Percentiles rank a stretch among this genome's conserved stretches.
phyloP scores from a whole-genome alignment of 2,797 vertebrate genomes.

The Antrozous pallidus region DNA sequence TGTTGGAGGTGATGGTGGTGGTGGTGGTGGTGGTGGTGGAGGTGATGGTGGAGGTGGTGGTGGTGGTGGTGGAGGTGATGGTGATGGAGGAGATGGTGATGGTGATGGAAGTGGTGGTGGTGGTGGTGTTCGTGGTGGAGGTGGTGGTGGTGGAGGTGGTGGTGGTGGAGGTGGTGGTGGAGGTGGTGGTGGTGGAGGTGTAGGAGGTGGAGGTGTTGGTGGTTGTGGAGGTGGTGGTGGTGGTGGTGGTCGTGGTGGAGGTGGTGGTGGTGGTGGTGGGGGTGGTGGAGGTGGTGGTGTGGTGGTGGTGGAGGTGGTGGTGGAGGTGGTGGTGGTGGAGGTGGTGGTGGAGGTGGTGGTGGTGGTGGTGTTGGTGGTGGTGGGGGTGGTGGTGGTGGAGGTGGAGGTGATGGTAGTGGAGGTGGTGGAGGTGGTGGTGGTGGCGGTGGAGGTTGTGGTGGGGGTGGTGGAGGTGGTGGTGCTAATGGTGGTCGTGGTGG shows the following conservation, averaged over 20 bases:
- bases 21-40: neutral
- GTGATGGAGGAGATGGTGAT: accelerated
- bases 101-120: accelerated
- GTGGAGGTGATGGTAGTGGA: accelerated
- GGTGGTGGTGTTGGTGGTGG: accelerated
- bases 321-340: neutral
- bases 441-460: neutral
- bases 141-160: accelerated
- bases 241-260: accelerated
- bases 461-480: accelerated
- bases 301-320: accelerated
- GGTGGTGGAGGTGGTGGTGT: neutral
- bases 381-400: accelerated
- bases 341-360: neutral
- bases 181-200: neutral
- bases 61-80: accelerated
- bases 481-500: accelerated
- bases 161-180: accelerated
- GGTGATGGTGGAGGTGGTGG: accelerated
- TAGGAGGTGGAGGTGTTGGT: accelerated
- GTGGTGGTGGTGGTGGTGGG: accelerated
- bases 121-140: accelerated
- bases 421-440: accelerated
- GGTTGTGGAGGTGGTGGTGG: neutral
- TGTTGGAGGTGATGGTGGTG: accelerated